Conservation (phyloP, 2,113 vertebrate genomes). For the Motacilla tschutschensis region DNA sequence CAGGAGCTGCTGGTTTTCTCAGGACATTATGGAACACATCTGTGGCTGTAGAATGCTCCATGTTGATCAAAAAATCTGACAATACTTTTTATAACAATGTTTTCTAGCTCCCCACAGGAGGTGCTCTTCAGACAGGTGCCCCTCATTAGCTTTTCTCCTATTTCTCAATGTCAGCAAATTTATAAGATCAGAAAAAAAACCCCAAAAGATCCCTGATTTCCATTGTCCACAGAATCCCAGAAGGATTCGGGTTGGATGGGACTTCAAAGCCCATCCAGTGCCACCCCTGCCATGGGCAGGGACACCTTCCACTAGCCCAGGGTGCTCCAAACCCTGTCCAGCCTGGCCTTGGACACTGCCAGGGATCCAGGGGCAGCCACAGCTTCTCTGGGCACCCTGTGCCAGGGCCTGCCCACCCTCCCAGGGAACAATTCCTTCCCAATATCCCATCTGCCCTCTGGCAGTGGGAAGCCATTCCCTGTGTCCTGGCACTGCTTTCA, state of each 20-base stretch:
- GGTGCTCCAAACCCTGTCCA: fast-evolving
- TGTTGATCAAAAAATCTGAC: background rate
- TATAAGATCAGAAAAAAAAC: background rate
- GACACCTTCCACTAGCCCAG: fast-evolving
- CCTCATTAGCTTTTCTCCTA: background rate
- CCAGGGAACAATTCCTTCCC: background rate
- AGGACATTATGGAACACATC: background rate
- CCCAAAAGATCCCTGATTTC: fast-evolving
- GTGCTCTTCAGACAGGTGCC: background rate
- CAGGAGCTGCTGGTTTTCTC: background rate
- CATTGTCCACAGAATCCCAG: background rate
- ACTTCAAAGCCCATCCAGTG: fast-evolving
- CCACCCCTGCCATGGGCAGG: background rate
- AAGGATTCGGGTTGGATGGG: fast-evolving
- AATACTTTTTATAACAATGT: background rate
- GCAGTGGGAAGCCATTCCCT: background rate
- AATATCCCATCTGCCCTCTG: background rate
- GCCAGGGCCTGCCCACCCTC: background rate
- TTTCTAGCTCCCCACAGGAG: background rate
- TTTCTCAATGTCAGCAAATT: background rate
- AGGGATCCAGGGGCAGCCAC: background rate
- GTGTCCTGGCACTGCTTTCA: too few relatives aligned
- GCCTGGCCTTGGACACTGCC: fast-evolving
- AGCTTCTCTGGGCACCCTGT: background rate
- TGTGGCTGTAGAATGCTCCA: background rate